Conservation (phyloP, 2,797 vertebrate genomes). For the Thalassophryne amazonica region DNA sequence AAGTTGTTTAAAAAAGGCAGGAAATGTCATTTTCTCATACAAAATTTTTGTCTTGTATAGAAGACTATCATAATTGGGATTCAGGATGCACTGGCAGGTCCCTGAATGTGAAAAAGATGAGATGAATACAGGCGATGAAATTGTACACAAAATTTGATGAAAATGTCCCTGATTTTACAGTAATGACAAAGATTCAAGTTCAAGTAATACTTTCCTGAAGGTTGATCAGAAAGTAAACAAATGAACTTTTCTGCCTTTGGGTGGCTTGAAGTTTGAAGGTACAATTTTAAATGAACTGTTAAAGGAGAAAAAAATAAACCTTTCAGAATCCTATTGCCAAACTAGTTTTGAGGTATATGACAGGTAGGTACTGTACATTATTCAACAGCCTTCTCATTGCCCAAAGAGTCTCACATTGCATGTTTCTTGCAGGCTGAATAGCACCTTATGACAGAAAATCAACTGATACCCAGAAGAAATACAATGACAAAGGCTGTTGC, state of each 20-base stretch:
- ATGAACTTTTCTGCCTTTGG: slow-evolving; percentile 68
- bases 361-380: slow-evolving; percentile 91
- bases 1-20: slow-evolving; percentile 77
- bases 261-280: slow-evolving; percentile 58
- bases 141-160: slow-evolving; percentile 84
- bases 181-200: slow-evolving; percentile 85
- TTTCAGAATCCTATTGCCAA: slow-evolving; percentile 93
- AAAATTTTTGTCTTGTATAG: slow-evolving; percentile 74
- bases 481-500: slow-evolving; percentile 65
- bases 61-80: slow-evolving; percentile 81
- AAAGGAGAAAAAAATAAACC: slow-evolving; percentile 74
- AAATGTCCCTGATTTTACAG: slow-evolving; percentile 96
- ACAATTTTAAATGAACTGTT: slow-evolving; percentile 78
- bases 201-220: slow-evolving; percentile 90
- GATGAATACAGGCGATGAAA: slow-evolving; percentile 81
- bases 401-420: slow-evolving; percentile 91
- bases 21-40: slow-evolving; percentile 71
- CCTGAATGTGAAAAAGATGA: slow-evolving; percentile 79
- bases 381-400: slow-evolving; percentile 85
- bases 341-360: slow-evolving; percentile 99
- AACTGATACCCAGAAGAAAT: slow-evolving; percentile 79
- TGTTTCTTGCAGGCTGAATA: slow-evolving; percentile 90
- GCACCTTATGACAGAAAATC: slow-evolving; percentile 94
- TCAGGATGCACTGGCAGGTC: slow-evolving; percentile 79
- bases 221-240: slow-evolving; percentile 84